phyloP scores from a whole-genome alignment of 2,113 vertebrate species.

The Poeciliopsis turrubarensis region DNA sequence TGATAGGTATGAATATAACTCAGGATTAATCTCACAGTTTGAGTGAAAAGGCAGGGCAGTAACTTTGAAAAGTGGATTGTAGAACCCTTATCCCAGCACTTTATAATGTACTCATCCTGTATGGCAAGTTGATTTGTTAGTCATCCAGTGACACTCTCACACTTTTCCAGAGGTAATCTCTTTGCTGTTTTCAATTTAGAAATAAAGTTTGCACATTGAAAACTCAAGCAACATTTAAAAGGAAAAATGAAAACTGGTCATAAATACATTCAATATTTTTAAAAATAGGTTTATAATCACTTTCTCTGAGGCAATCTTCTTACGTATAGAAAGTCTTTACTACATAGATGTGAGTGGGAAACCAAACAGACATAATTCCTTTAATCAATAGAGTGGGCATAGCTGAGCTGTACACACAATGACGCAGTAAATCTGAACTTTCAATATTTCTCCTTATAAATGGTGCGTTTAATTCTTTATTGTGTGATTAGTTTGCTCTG shows the following conservation, averaged over 20 bases:
- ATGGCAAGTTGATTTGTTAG: conserved; percentile 15
- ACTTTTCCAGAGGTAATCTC: neutral
- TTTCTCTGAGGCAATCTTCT: conserved; percentile 30
- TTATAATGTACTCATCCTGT: neutral
- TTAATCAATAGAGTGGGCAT: conserved; percentile 53
- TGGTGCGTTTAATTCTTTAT: conserved; percentile 49
- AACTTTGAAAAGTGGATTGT: conserved; percentile 34
- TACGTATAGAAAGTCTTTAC: conserved; percentile 24
- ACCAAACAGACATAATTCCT: conserved; percentile 39
- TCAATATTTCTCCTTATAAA: conserved; percentile 49
- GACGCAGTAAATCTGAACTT: conserved; percentile 53
- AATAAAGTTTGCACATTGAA: neutral
- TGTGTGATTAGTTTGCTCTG: conserved; percentile 45
- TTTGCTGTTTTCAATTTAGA: neutral
- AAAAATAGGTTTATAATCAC: conserved; percentile 24
- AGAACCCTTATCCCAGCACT: conserved; percentile 19
- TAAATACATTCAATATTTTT: conserved; percentile 16
- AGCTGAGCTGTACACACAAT: conserved; percentile 41
- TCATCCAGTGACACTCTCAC: neutral
- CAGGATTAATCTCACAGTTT: conserved; percentile 49
- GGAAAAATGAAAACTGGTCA: neutral
- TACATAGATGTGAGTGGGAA: conserved; percentile 20
- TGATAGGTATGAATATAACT: conserved; percentile 61
- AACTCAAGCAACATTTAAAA: neutral
- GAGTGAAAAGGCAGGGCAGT: conserved; percentile 36